Conservation (phyloP, 2,888 invertebrate genomes). For the Plagodis pulveraria region DNA sequence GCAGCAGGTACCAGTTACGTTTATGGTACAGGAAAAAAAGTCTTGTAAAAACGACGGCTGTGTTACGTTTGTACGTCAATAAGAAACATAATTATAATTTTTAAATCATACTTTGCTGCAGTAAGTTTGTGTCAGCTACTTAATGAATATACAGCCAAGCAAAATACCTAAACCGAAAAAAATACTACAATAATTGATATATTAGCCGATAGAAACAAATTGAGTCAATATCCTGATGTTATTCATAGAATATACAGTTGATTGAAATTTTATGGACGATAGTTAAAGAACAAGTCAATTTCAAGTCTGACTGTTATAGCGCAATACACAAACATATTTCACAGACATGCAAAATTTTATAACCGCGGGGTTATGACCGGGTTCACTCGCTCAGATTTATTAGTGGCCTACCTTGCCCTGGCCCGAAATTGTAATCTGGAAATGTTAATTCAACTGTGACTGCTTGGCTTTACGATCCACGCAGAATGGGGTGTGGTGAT, state of each 20-base stretch:
- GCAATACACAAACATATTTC: slow-evolving; percentile 60
- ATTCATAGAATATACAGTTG: too few relatives aligned
- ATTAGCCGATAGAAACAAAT: too few relatives aligned
- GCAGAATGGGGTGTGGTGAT: slow-evolving; percentile 25
- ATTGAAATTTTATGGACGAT: too few relatives aligned
- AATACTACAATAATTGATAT: too few relatives aligned
- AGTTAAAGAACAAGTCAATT: not conserved
- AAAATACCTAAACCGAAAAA: too few relatives aligned
- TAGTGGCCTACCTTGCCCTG: slow-evolving; percentile 56
- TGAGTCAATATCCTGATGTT: too few relatives aligned
- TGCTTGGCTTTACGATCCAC: slow-evolving; percentile 55
- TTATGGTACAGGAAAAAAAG: not conserved
- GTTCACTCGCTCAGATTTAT: slow-evolving; percentile 65
- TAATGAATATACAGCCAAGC: too few relatives aligned
- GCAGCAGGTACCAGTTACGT: not conserved
- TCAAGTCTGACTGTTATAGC: not conserved
- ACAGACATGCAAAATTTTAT: slow-evolving; percentile 61
- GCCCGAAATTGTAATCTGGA: slow-evolving; percentile 61
- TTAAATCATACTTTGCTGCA: too few relatives aligned
- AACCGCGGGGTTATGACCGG: slow-evolving; percentile 53
- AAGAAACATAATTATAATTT: too few relatives aligned
- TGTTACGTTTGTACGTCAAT: too few relatives aligned
- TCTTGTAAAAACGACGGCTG: too few relatives aligned
- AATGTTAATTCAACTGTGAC: slow-evolving; percentile 65
- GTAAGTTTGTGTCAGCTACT: too few relatives aligned